Evolutionary conservation across 2,888 invertebrate genomes (phyloP).

Genomic region (Thalpophila matura): DNA sequence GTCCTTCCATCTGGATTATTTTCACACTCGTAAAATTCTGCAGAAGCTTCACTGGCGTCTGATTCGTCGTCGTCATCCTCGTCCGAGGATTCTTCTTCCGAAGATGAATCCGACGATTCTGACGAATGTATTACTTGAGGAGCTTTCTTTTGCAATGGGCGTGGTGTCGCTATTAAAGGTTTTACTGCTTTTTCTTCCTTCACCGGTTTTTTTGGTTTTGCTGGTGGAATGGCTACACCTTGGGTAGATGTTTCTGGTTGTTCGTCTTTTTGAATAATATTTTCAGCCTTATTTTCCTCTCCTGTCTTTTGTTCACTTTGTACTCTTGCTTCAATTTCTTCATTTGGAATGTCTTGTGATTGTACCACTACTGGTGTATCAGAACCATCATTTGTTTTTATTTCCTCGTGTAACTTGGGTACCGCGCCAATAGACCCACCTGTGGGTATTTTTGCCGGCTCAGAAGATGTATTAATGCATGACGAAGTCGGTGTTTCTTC

Average conservation of each 20-base stretch:
- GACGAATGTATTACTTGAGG: constrained; percentile 84
- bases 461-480: constrained; percentile 12
- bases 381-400: constrained; percentile 34
- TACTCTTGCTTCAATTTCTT: constrained; percentile 58
- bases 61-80: constrained; percentile 84
- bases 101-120: constrained; percentile 84
- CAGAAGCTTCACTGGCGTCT: constrained; percentile 82
- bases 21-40: constrained; percentile 87
- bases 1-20: constrained; percentile 90
- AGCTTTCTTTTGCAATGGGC: constrained; percentile 90
- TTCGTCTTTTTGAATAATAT: constrained; percentile 57
- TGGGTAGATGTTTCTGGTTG: constrained; percentile 64
- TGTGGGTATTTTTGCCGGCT: neutral
- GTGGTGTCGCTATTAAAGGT: constrained; percentile 91
- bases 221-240: constrained; percentile 50
- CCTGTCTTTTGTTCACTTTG: constrained; percentile 61
- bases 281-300: constrained; percentile 76
- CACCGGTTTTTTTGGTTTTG: constrained; percentile 75
- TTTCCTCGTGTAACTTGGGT: constrained; percentile 2
- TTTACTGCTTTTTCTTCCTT: constrained; percentile 90
- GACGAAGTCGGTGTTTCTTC: constrained; percentile 20
- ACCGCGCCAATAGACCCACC: neutral
- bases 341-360: constrained; percentile 80
- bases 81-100: constrained; percentile 84
- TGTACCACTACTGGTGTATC: constrained; percentile 59